These are phyloP conservation scores for Microtus oregoni DNA, from an alignment of 2,113 vertebrate genomes.

Conservation along the genomic window DNA sequence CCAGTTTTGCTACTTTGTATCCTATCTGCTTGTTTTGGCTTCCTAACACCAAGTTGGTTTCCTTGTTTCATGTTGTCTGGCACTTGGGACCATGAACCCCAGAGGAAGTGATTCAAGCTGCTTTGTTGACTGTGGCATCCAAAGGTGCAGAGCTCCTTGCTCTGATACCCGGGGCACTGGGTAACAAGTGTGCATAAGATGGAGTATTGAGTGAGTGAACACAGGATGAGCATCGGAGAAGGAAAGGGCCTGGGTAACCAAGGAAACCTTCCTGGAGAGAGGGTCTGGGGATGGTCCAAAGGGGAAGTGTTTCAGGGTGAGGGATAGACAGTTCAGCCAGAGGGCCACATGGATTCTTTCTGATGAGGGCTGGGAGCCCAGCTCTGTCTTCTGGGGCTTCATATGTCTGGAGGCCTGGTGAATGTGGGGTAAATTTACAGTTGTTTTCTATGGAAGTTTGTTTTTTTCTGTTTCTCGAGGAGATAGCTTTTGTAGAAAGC, in stretches of 20 bases:
- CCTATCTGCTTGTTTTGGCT: background rate
- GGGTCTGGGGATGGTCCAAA: background rate
- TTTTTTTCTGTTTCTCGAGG: constrained; percentile 66
- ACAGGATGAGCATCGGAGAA: fast-evolving
- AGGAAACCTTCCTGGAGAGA: background rate
- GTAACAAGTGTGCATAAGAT: background rate
- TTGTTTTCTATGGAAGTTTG: constrained; percentile 59
- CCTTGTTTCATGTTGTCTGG: background rate
- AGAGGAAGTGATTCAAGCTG: background rate
- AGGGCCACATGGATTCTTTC: background rate
- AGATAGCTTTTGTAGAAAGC: constrained; percentile 66
- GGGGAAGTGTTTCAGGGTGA: background rate
- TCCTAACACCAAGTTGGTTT: background rate
- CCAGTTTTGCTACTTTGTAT: background rate
- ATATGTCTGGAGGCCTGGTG: background rate
- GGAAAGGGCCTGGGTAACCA: background rate
- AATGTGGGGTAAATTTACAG: constrained; percentile 58
- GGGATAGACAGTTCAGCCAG: background rate
- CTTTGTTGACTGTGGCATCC: fast-evolving
- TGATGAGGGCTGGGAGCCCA: background rate
- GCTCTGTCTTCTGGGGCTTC: background rate
- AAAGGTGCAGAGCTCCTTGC: background rate
- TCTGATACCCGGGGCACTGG: fast-evolving
- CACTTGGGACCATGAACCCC: background rate
- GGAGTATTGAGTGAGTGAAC: background rate